phyloP scores from a whole-genome alignment of 2,797 vertebrate species.

The Nannoperca australis region DNA sequence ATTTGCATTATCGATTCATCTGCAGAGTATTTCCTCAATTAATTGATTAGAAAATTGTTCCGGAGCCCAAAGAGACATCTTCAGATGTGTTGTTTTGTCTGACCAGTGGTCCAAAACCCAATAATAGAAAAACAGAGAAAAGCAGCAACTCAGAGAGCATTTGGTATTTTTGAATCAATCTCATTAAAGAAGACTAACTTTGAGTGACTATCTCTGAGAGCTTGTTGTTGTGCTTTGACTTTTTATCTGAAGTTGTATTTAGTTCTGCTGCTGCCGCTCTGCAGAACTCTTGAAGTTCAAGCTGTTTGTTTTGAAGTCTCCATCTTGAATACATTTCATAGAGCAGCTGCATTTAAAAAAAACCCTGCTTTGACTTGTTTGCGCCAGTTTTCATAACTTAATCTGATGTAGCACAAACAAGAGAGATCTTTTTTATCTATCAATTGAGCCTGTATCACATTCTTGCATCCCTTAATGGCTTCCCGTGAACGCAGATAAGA shows the following conservation, averaged over 20 bases:
- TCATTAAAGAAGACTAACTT: background rate
- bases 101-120: background rate
- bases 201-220: background rate
- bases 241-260: background rate
- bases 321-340: background rate
- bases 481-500: background rate
- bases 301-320: slow-evolving; percentile 3
- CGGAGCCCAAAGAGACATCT: background rate
- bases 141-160: background rate
- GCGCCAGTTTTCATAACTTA: background rate
- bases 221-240: background rate
- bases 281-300: background rate
- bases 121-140: background rate
- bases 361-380: background rate
- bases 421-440: background rate
- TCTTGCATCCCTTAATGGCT: background rate
- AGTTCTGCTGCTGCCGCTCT: background rate
- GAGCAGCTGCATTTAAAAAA: background rate
- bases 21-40: background rate
- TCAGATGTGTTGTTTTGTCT: background rate
- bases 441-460: background rate
- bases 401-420: background rate
- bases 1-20: background rate
- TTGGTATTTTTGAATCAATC: background rate
- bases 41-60: background rate